A percentile compares a stretch with the other conserved stretches of the same genome.
phyloP scores from a whole-genome alignment of 2,113 vertebrate species.

The Salvelinus sp. region DNA sequence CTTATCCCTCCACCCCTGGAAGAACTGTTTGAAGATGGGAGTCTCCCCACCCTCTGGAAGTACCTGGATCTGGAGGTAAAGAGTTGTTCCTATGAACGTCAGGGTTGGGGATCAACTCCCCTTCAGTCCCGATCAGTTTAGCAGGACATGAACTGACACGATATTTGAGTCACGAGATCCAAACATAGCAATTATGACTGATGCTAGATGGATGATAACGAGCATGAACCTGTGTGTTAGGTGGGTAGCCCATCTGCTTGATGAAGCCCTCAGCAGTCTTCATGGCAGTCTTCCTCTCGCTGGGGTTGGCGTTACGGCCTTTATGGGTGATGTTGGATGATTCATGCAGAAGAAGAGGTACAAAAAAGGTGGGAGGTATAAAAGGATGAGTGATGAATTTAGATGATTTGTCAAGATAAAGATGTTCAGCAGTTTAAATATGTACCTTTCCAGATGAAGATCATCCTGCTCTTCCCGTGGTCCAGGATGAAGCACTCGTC shows the following conservation, averaged over 20 bases:
- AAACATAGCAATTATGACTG: neutral
- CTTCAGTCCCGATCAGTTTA: neutral
- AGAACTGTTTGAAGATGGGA: slow-evolving; percentile 91
- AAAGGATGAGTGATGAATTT: neutral
- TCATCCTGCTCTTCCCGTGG: slow-evolving; percentile 80
- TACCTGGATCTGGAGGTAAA: slow-evolving; percentile 84
- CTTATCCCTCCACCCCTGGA: slow-evolving; percentile 83
- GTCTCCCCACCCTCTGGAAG: slow-evolving; percentile 91
- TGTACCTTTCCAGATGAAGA: slow-evolving; percentile 94
- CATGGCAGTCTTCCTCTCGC: slow-evolving; percentile 88
- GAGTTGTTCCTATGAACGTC: neutral
- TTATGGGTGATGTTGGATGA: slow-evolving; percentile 34
- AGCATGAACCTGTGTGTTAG: slow-evolving; percentile 81
- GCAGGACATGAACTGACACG: too few species aligned
- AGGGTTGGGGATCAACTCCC: neutral
- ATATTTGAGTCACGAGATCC: neutral
- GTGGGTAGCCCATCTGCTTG: slow-evolving; percentile 85
- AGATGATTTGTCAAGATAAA: neutral
- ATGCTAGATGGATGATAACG: neutral
- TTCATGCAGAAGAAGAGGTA: neutral
- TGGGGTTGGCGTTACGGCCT: slow-evolving; percentile 86
- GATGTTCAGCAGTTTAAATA: neutral
- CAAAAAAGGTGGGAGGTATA: neutral
- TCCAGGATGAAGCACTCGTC: slow-evolving; percentile 93
- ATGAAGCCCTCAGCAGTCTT: slow-evolving; percentile 89